Percentiles rank a stretch among this genome's conserved stretches.
Evolutionary conservation across 2,888 invertebrate genomes (phyloP).

Genomic region (Eupithecia subfuscata): DNA sequence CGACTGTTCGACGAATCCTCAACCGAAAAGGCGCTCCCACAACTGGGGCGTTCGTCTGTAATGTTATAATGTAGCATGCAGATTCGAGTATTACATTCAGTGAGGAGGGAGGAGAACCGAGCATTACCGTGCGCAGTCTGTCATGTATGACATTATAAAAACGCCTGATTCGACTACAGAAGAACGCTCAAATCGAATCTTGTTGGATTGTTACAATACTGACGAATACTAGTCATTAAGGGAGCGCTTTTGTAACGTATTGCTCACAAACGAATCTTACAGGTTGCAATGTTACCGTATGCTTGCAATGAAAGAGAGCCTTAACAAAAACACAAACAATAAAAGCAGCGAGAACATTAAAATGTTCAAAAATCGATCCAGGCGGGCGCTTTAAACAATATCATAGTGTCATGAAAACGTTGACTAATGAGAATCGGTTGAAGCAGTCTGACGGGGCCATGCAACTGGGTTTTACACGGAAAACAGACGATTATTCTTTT

Average conservation of each 20-base stretch:
- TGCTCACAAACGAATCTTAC: not conserved
- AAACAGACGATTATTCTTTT: not conserved
- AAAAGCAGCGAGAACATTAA: conserved; percentile 22
- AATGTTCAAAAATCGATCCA: conserved; percentile 24
- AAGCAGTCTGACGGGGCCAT: conserved; percentile 5
- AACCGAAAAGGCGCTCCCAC: not conserved
- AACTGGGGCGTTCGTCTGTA: not conserved
- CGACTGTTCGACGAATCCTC: not conserved
- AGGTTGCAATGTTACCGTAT: not conserved
- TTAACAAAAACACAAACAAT: conserved; percentile 5
- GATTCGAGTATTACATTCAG: not conserved
- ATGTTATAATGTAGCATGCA: not conserved
- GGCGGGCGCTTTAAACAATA: conserved; percentile 31
- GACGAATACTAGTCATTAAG: not conserved
- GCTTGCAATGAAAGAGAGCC: not conserved
- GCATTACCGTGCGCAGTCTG: not conserved
- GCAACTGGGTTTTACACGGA: conserved; percentile 7
- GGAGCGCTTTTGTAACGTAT: not conserved
- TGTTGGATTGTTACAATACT: not conserved
- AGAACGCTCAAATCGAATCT: not conserved
- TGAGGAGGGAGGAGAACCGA: not conserved
- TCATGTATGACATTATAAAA: not conserved
- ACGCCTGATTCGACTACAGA: not conserved
- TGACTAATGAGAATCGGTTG: conserved; percentile 24
- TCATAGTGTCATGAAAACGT: conserved; percentile 31